phyloP scores from a whole-genome alignment of 2,113 vertebrate species.

The Tupaia chinensis region DNA sequence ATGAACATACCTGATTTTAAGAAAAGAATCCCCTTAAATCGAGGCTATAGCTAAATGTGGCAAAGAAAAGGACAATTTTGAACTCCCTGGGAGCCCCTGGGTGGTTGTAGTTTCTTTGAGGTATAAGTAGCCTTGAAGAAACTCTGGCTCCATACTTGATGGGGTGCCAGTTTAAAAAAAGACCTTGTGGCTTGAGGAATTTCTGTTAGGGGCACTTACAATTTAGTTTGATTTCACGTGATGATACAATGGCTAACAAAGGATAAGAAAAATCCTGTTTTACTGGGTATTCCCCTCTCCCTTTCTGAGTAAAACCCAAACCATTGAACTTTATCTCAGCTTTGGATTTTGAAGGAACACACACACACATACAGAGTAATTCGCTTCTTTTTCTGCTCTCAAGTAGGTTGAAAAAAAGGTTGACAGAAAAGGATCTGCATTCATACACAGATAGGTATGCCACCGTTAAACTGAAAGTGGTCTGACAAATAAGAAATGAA shows the following conservation, averaged over 20 bases:
- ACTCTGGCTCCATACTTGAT: accelerated
- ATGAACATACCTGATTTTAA: neutral
- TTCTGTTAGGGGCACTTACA: neutral
- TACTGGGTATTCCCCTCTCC: neutral
- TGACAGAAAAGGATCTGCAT: neutral
- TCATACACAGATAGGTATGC: neutral
- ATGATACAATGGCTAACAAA: neutral
- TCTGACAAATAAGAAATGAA: neutral
- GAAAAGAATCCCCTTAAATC: neutral
- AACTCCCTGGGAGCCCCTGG: accelerated
- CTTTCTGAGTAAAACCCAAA: neutral
- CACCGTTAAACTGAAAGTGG: neutral
- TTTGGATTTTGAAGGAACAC: neutral
- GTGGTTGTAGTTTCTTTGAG: neutral
- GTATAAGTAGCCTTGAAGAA: too few species aligned
- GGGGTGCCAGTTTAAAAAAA: too few species aligned
- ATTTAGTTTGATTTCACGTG: neutral
- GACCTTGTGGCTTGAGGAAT: neutral
- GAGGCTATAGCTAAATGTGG: too few species aligned
- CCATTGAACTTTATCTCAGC: neutral
- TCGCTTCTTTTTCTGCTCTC: conserved; percentile 23
- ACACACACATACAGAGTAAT: neutral
- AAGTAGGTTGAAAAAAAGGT: neutral
- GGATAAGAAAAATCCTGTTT: too few species aligned
- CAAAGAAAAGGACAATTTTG: too few species aligned